These are phyloP conservation scores for Todiramphus saurophagus DNA, from an alignment of 2,113 vertebrate genomes.

Conservation along the genomic window DNA sequence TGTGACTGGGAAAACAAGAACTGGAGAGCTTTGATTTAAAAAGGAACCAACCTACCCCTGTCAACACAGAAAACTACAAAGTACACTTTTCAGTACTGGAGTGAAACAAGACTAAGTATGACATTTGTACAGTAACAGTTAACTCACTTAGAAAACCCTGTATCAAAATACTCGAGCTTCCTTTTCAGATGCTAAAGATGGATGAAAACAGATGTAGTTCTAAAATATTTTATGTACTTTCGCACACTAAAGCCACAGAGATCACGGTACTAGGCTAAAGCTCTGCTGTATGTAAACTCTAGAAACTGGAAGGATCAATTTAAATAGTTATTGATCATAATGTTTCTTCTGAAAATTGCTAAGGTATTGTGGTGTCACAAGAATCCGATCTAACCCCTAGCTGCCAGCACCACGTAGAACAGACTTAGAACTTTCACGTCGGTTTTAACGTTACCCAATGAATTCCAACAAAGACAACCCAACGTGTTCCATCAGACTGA, in stretches of 20 bases:
- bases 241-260: neutral
- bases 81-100: neutral
- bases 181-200: neutral
- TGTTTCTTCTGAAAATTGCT: neutral
- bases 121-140: neutral
- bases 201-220: neutral
- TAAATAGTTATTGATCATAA: neutral
- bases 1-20: neutral
- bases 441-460: neutral
- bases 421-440: neutral
- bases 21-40: neutral
- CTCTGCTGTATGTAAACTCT: neutral
- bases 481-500: neutral
- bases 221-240: neutral
- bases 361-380: neutral
- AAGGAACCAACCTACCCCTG: neutral
- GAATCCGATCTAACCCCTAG: neutral
- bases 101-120: neutral
- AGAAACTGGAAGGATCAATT: neutral
- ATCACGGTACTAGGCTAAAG: fast-evolving
- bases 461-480: neutral
- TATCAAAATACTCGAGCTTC: neutral
- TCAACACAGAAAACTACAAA: neutral
- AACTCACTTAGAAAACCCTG: neutral
- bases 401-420: neutral